A percentile compares a stretch with the other conserved stretches of the same genome.
Evolutionary conservation across 2,113 vertebrate species (phyloP).

Genomic region (Scalopus aquaticus): DNA sequence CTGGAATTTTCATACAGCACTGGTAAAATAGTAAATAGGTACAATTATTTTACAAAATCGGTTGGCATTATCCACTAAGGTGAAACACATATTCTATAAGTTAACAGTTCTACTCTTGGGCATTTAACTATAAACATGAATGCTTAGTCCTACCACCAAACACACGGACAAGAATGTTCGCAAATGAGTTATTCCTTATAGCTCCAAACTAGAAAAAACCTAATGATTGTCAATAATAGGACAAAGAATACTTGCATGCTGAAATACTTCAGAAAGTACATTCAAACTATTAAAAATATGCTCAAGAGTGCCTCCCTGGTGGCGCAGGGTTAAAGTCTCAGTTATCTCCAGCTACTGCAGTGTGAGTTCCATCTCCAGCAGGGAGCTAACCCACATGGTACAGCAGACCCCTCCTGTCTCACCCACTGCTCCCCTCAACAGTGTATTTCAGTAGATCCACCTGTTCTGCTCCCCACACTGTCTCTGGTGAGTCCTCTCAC

Average conservation of each 20-base stretch:
- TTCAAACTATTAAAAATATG: not conserved
- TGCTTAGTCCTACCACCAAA: not conserved
- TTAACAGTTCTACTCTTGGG: not conserved
- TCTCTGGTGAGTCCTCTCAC: too few species aligned
- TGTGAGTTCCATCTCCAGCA: too few species aligned
- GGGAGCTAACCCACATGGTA: too few species aligned
- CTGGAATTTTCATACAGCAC: not conserved
- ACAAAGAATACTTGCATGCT: not conserved
- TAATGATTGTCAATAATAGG: not conserved
- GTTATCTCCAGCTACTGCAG: too few species aligned
- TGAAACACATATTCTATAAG: not conserved
- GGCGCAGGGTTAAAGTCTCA: too few species aligned
- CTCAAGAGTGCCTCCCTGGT: not conserved
- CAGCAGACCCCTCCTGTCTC: too few species aligned
- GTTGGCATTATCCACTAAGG: not conserved
- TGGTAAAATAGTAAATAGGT: not conserved
- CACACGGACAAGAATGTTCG: not conserved
- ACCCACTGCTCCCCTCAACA: too few species aligned
- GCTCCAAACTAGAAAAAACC: not conserved
- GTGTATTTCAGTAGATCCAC: too few species aligned
- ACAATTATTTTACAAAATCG: not conserved
- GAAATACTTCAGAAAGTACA: not conserved
- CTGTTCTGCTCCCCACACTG: too few species aligned
- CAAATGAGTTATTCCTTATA: not conserved
- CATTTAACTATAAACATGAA: not conserved